Evolutionary conservation across 2,888 invertebrate genomes (phyloP), one percentile per base, ranked within the genome.

Genomic region (Seira sanloemensis): DNA sequence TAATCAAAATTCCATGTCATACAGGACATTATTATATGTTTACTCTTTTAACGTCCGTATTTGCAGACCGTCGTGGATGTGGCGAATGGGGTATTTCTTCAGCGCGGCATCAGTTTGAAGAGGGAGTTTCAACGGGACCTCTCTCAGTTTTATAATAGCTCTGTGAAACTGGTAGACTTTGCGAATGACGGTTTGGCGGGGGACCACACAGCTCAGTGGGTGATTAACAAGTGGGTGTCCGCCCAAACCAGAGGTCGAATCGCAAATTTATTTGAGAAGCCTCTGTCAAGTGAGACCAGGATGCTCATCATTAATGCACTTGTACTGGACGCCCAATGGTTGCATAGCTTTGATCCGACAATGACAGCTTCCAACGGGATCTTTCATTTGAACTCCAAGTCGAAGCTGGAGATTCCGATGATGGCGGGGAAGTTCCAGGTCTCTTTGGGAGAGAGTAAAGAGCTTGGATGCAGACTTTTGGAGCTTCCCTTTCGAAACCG

Each of bases 361-460:
- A 86, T 89, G 72, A 90, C 90, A 0, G 90, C 90, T 27, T 85
- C 90, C 19, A 89, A 90, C 50, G 90, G 90, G 19, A 88, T 90
- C 16, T 90, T 90, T 73, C 89, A 90, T 86, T 88, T 87, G 78
- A 68, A 87, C 77, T 74, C 88, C 75, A 78, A 86, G 82, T 78
- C 88, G 73, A 89, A 89, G 88, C 85, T 90, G 23, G 90, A 90
- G 75, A 90, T 91, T 37, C 91, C 91, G 1, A 91, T 91, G 90
- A 91, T 91, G 91, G 90, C 90, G 12, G 90, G 90, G 0, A 90
- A 90, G 67, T 89, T 91, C 78, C 88, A 90, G 73, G 89, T 91
- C 0, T 90, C 91, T 2, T 80, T 90, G 25, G 91, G 91, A 0
- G 90, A 90, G 78, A 91, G 90, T 72, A 46, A 88, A 25, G 88